Percentiles rank a stretch among this genome's conserved stretches.
Conservation (phyloP, 2,113 vertebrate species). For the Pao palembangensis region DNA sequence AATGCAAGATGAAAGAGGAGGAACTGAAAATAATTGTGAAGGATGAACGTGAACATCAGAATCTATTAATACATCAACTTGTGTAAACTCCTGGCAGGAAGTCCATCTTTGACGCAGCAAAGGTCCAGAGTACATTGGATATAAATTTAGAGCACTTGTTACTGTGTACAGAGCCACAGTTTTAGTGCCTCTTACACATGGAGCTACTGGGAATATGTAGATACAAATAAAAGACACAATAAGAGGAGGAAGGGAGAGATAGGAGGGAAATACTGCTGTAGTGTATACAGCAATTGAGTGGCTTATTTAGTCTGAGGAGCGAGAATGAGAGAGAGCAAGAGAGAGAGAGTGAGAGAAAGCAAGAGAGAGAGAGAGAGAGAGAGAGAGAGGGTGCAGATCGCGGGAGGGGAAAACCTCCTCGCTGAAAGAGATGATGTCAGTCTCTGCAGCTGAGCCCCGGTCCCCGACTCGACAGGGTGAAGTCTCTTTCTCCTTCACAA, state of each 20-base stretch:
- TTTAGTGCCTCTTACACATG: constrained; percentile 32
- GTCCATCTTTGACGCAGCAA: constrained; percentile 19
- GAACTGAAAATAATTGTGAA: constrained; percentile 27
- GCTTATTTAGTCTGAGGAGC: constrained; percentile 45
- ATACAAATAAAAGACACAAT: constrained; percentile 39
- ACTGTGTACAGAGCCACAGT: constrained; percentile 17
- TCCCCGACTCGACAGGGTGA: constrained; percentile 66
- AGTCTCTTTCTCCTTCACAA: constrained; percentile 62
- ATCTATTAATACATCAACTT: constrained; percentile 38
- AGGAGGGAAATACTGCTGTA: constrained; percentile 63
- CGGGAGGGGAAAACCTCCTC: constrained; percentile 78
- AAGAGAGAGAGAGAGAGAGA: constrained; percentile 18
- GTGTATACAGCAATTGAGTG: constrained; percentile 56
- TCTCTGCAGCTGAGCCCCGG: constrained; percentile 79
- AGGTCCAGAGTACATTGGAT: constrained; percentile 14
- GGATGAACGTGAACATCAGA: background rate
- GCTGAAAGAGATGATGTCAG: constrained; percentile 82
- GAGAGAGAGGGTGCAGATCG: constrained; percentile 63
- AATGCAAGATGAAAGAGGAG: constrained; percentile 3
- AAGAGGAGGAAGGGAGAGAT: constrained; percentile 40
- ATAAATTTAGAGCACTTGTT: constrained; percentile 29
- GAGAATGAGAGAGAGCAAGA: constrained; percentile 17
- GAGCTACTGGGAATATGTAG: constrained; percentile 45
- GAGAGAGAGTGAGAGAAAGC: constrained; percentile 28
- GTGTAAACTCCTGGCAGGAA: too few species aligned